phyloP scores from a whole-genome alignment of 2,113 vertebrate species.

The Apteryx mantelli region DNA sequence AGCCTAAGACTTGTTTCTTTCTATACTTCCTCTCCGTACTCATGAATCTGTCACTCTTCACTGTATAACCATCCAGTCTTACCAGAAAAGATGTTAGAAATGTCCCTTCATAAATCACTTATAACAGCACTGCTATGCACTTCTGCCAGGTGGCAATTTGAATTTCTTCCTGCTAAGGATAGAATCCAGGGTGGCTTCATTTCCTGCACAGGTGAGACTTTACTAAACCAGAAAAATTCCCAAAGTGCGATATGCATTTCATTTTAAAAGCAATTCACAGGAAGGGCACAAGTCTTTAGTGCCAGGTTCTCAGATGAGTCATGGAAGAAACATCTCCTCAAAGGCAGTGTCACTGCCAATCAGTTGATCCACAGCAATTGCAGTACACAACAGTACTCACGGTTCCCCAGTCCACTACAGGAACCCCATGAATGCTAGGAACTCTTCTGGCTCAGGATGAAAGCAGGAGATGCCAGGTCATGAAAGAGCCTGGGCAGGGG shows the following conservation, averaged over 20 bases:
- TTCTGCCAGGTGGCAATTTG: background rate
- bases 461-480: background rate
- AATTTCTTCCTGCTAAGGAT: background rate
- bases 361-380: background rate
- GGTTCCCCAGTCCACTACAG: background rate
- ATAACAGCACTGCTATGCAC: background rate
- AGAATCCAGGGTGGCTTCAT: background rate
- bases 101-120: background rate
- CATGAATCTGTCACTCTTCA: background rate
- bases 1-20: background rate
- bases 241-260: background rate
- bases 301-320: background rate
- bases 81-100: background rate
- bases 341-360: background rate
- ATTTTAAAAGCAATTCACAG: background rate
- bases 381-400: background rate
- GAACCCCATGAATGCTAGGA: background rate
- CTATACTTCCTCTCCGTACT: background rate
- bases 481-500: background rate
- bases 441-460: background rate
- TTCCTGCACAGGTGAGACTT: background rate
- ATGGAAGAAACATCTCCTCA: background rate
- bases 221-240: background rate
- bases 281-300: background rate
- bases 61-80: background rate